Evolutionary conservation across 2,113 vertebrate genomes (phyloP).

Genomic region (Rhinolophus ferrumequinum): DNA sequence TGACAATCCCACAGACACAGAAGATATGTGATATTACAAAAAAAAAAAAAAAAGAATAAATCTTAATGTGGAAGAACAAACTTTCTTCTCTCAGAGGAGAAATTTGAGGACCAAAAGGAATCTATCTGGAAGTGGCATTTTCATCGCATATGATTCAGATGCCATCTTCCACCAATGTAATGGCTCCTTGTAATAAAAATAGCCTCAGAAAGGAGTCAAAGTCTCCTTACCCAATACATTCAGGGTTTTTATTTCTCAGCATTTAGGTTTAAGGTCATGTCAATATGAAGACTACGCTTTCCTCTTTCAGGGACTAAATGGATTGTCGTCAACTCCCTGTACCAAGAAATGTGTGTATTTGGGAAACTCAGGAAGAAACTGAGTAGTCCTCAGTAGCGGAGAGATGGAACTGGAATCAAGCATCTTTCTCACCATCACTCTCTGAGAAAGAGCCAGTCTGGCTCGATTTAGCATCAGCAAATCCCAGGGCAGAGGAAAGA

Average conservation of each 20-base stretch:
- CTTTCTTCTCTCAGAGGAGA: background rate
- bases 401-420: background rate
- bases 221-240: background rate
- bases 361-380: background rate
- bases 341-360: background rate
- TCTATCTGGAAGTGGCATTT: background rate
- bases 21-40: background rate
- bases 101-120: background rate
- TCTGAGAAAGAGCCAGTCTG: background rate
- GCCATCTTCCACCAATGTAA: background rate
- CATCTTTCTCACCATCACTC: background rate
- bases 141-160: background rate
- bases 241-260: background rate
- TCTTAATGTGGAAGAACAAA: background rate
- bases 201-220: background rate
- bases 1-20: background rate
- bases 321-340: background rate
- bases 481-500: background rate
- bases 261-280: background rate
- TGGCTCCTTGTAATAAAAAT: background rate
- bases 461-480: background rate
- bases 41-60: background rate
- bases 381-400: background rate
- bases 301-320: background rate
- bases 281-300: background rate